Conservation (phyloP, 2,888 invertebrate genomes). For the Leptopilina syphax region DNA sequence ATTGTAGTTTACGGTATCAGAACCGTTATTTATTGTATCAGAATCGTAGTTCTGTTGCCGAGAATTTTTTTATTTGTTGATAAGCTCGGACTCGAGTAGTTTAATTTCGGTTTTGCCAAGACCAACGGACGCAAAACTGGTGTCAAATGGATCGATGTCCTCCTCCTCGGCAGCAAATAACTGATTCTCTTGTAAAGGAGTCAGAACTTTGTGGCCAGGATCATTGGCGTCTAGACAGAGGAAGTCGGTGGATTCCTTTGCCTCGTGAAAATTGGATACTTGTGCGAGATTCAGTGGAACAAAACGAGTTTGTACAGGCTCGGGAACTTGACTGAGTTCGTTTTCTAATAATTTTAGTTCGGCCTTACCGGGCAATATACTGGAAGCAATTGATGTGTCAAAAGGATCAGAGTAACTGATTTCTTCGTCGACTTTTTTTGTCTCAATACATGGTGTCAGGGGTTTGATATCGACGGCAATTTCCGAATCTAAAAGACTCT, state of each 20-base stretch:
- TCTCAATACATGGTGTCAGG: slow-evolving; percentile 81
- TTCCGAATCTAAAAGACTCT: slow-evolving; percentile 78
- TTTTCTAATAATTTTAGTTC: slow-evolving; percentile 88
- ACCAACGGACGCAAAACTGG: slow-evolving; percentile 86
- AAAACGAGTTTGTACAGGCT: slow-evolving; percentile 66
- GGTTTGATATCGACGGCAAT: slow-evolving; percentile 84
- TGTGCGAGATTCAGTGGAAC: slow-evolving; percentile 61
- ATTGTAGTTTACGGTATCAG: too few species aligned
- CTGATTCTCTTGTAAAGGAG: slow-evolving; percentile 69
- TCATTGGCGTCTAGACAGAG: slow-evolving; percentile 78
- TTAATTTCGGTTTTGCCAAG: slow-evolving; percentile 89
- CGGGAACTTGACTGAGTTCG: slow-evolving; percentile 82
- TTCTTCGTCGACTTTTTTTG: slow-evolving; percentile 74
- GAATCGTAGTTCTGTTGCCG: background rate
- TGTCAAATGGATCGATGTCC: slow-evolving; percentile 89
- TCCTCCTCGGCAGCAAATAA: slow-evolving; percentile 70
- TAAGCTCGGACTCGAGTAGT: slow-evolving; percentile 87
- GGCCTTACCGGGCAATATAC: slow-evolving; percentile 87
- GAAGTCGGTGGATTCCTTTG: slow-evolving; percentile 73
- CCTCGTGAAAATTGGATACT: slow-evolving; percentile 72
- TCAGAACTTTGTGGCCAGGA: slow-evolving; percentile 77
- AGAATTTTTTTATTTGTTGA: slow-evolving; percentile 69
- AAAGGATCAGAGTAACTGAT: slow-evolving; percentile 86
- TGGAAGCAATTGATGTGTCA: slow-evolving; percentile 90
- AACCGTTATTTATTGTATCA: too few species aligned